phyloP scores from a whole-genome alignment of 2,113 vertebrate species.

The Bubo blakistoni region DNA sequence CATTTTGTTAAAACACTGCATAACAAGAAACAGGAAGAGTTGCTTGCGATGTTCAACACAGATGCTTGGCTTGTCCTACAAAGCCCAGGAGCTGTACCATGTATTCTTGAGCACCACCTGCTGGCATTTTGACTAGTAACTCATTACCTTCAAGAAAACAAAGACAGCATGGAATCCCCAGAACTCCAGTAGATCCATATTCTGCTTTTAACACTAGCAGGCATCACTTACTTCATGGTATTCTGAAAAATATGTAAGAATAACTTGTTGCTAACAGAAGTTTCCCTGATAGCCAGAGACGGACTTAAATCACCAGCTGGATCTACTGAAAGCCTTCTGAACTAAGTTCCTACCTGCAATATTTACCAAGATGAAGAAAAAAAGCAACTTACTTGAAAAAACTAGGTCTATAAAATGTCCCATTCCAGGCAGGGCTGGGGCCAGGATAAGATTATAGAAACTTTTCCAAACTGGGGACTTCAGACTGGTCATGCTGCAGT shows the following conservation, averaged over 20 bases:
- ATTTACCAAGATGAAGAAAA: not conserved
- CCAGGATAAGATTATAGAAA: not conserved
- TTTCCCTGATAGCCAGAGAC: not conserved
- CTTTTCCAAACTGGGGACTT: not conserved
- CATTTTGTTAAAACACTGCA: rapidly evolving
- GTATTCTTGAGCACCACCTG: conserved; percentile 32
- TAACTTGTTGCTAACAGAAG: not conserved
- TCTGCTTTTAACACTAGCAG: not conserved
- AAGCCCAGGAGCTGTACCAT: not conserved
- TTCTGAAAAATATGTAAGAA: not conserved
- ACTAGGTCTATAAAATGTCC: not conserved
- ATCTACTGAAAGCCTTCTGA: not conserved
- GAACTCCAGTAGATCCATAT: not conserved
- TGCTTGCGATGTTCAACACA: not conserved
- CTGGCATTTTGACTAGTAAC: not conserved
- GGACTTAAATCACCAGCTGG: not conserved
- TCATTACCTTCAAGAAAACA: not conserved
- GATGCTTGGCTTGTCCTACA: not conserved
- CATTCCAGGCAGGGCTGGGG: not conserved
- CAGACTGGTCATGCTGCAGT: not conserved
- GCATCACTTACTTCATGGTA: rapidly evolving
- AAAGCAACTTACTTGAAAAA: not conserved
- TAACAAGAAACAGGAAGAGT: not conserved
- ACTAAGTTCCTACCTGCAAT: not conserved
- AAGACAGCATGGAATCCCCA: not conserved